These are phyloP conservation scores for Mycteria americana DNA, from an alignment of 2,797 vertebrate genomes.

Conservation along the genomic window DNA sequence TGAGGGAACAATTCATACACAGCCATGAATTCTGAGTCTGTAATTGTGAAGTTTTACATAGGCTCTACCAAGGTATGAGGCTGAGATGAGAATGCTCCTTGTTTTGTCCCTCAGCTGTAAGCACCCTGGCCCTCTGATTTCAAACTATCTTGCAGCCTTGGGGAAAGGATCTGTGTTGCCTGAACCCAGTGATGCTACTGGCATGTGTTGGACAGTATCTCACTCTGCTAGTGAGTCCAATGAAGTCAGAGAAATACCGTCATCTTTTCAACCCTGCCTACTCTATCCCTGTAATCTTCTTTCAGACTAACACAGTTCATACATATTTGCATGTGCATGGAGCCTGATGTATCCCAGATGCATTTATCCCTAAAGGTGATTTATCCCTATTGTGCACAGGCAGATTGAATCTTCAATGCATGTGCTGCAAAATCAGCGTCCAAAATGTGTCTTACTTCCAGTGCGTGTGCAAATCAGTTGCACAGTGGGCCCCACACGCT, in stretches of 20 bases:
- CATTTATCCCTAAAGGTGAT: no score
- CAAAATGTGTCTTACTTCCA: neutral
- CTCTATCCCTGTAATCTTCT: neutral
- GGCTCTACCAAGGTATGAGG: neutral
- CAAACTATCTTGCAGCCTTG: neutral
- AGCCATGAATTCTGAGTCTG: neutral
- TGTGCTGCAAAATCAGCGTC: neutral
- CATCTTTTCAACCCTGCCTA: neutral
- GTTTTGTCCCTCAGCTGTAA: neutral
- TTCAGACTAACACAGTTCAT: neutral
- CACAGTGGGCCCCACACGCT: no score
- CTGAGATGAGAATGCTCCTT: neutral
- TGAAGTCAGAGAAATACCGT: neutral
- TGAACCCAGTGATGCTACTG: neutral
- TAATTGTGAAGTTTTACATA: neutral
- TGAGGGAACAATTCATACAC: neutral
- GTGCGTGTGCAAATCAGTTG: neutral
- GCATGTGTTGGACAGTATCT: neutral
- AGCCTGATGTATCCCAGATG: neutral
- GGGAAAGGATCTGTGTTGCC: neutral
- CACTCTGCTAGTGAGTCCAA: neutral
- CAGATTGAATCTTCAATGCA: neutral
- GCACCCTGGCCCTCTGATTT: neutral
- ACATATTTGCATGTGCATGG: neutral
- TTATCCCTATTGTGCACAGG: neutral